Evolutionary conservation across 2,113 vertebrate species (phyloP).

Genomic region (Amblyopsis rosae): DNA sequence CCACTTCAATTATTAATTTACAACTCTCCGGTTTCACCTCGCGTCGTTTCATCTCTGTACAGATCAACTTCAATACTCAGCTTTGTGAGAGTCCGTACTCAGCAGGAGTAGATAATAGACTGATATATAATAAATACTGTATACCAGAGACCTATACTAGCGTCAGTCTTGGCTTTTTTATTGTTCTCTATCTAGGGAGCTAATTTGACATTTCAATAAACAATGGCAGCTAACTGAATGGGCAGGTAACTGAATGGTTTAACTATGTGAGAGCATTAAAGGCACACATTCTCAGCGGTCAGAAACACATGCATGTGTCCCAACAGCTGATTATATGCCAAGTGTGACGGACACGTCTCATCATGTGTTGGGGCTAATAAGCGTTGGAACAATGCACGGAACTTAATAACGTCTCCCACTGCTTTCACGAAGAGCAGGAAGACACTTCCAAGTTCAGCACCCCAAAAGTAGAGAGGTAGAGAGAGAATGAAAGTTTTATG

Average conservation of each 20-base stretch:
- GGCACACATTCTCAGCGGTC: not conserved
- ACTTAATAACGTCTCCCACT: conserved; percentile 60
- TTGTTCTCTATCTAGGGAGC: too few species aligned
- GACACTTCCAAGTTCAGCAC: conserved; percentile 30
- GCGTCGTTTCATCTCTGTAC: not conserved
- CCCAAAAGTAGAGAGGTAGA: conserved; percentile 66
- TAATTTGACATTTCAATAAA: too few species aligned
- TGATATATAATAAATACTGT: not conserved
- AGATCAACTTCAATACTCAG: not conserved
- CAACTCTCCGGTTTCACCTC: not conserved
- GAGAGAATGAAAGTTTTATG: conserved; percentile 81
- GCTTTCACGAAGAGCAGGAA: conserved; percentile 29
- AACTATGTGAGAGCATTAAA: too few species aligned
- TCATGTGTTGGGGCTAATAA: conserved; percentile 42
- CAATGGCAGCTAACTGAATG: too few species aligned
- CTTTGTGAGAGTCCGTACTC: not conserved
- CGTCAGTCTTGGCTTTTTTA: too few species aligned
- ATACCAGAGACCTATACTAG: too few species aligned
- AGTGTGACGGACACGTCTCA: conserved; percentile 35
- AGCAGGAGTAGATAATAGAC: not conserved
- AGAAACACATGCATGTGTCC: conserved; percentile 25
- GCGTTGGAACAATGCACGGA: conserved; percentile 40
- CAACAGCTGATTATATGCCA: conserved; percentile 18
- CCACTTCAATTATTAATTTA: not conserved
- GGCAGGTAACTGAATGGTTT: too few species aligned